Conservation (phyloP, 1,140 invertebrate genomes). For the Atta cephalotes region DNA sequence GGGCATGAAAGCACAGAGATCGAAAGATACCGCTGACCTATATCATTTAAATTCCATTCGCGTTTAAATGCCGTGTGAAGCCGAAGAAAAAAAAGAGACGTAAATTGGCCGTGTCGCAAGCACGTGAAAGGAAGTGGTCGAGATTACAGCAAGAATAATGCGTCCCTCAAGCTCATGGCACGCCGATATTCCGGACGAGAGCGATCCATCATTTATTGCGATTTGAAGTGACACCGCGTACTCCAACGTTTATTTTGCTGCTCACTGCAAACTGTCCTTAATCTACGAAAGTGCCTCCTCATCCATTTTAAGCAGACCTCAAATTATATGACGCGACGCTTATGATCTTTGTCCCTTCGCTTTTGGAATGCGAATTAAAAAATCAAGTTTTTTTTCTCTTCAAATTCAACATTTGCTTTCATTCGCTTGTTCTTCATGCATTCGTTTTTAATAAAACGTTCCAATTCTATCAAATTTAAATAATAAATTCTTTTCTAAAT, state of each 20-base stretch:
- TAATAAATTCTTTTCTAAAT: neutral
- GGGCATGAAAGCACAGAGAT: neutral
- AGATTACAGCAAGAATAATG: slow-evolving; percentile 15
- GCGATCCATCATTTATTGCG: slow-evolving; percentile 55
- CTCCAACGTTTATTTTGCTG: slow-evolving; percentile 22
- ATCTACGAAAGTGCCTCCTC: slow-evolving; percentile 49
- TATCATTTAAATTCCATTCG: slow-evolving; percentile 8
- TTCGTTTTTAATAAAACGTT: neutral
- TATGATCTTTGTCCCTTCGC: slow-evolving; percentile 5
- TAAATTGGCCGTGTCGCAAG: slow-evolving; percentile 28
- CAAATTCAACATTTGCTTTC: neutral
- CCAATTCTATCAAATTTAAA: neutral
- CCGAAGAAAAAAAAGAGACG: neutral
- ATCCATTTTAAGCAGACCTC: slow-evolving; percentile 11
- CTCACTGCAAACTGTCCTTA: slow-evolving; percentile 39
- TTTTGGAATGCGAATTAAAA: neutral
- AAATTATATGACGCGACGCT: slow-evolving; percentile 14
- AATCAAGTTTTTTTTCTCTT: neutral
- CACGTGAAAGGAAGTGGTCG: neutral
- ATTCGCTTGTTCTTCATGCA: neutral
- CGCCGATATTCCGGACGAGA: neutral
- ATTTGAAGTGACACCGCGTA: slow-evolving; percentile 33
- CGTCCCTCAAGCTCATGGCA: neutral
- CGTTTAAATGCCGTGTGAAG: neutral
- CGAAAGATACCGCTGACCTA: slow-evolving; percentile 4